Base-by-base conservation (phyloP, 1,140 invertebrate species). In the Zaprionus ornatus region DNA sequence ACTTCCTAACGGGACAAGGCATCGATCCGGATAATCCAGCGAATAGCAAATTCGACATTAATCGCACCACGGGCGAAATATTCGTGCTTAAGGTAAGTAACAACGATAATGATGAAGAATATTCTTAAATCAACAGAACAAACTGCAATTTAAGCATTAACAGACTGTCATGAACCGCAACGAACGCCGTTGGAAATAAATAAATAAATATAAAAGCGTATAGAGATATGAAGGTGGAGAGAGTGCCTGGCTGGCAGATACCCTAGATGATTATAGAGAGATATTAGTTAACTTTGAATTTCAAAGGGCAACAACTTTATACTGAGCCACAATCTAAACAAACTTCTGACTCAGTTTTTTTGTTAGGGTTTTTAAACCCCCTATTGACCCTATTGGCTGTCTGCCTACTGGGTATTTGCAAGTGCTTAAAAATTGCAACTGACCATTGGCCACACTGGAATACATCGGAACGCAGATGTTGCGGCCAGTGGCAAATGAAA, bases 41-140 rank as follows among this genome's bases (percentile, higher is more conserved):
- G 66, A 98, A 98, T 91, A 98, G 97, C 93, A 98, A 98, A 93
- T 99, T 99, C 90, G 96, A 98, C 91, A 99, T 99, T 80, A 99
- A 99, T 93, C 95, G 97, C 69, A 98, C 97, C 3, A 98, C 97
- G 4, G 98, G 98, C 55, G 97, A 98, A 93, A 98, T 99, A 93
- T 98, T 97, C 91, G 97, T 98, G 9, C 93, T 98, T 3, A 98
- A 98, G 95, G 97, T 98, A 93, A 93, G 93, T 91, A 57, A 57
- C 2, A 54, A 9, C 13, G 42, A 25, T 15, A 13, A 62, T 48
- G 42, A 81, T 9, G 27, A 57, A 71, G 57, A 57, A 12, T 35
- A 59, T 52, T 40, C 27, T 55, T 55, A 45, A 63, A 45, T 56
- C 35, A 54, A 17, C 60, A 45, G 62, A 17, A 10, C 19, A 60